These are phyloP conservation scores for Bagarius yarrelli DNA, from an alignment of 2,113 vertebrate species.

Conservation along the genomic window DNA sequence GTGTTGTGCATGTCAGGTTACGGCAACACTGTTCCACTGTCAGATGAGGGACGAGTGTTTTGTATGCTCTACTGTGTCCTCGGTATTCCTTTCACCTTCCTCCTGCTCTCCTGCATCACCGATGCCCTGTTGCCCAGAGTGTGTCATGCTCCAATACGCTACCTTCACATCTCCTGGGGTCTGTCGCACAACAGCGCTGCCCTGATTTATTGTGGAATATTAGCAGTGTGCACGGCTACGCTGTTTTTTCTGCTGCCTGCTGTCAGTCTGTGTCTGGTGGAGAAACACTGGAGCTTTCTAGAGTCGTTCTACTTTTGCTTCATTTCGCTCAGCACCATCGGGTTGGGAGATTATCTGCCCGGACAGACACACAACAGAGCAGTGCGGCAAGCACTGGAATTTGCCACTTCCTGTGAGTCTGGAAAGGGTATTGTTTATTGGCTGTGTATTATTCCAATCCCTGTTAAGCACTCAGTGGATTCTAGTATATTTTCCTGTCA, in stretches of 20 bases:
- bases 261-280: slow-evolving; percentile 60
- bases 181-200: slow-evolving; percentile 50
- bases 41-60: slow-evolving; percentile 70
- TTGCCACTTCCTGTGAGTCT: slow-evolving; percentile 73
- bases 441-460: not conserved
- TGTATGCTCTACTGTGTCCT: slow-evolving; percentile 69
- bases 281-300: slow-evolving; percentile 65
- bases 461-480: not conserved
- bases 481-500: not conserved
- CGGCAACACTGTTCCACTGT: slow-evolving; percentile 69
- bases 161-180: slow-evolving; percentile 62
- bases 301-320: slow-evolving; percentile 79
- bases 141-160: slow-evolving; percentile 49
- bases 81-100: slow-evolving; percentile 73
- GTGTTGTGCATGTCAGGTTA: slow-evolving; percentile 65
- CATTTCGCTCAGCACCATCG: slow-evolving; percentile 75
- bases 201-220: slow-evolving; percentile 51
- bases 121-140: slow-evolving; percentile 62
- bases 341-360: slow-evolving; percentile 68
- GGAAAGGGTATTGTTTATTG: not conserved
- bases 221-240: slow-evolving; percentile 51
- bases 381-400: slow-evolving; percentile 59
- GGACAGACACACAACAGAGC: slow-evolving; percentile 44
- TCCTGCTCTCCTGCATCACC: slow-evolving; percentile 64
- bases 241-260: slow-evolving; percentile 71